Conservation (phyloP, 2,888 invertebrate genomes). For the Pyrrhia umbra region DNA sequence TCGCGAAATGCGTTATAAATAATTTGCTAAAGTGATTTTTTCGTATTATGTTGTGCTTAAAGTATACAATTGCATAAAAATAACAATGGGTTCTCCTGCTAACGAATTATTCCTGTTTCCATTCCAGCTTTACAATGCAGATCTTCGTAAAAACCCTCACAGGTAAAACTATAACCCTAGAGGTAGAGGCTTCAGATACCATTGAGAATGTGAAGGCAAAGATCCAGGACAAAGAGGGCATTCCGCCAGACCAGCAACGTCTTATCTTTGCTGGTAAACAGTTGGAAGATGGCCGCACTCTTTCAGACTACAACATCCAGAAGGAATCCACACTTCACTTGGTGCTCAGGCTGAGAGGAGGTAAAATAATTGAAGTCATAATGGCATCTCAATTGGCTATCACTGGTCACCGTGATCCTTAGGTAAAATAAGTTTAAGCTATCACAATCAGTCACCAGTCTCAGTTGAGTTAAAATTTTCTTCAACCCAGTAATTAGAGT, state of each 20-base stretch:
- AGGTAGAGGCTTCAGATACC: constrained; percentile 97
- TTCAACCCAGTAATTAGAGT: not conserved
- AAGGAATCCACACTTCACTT: constrained; percentile 98
- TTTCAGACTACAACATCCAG: constrained; percentile 98
- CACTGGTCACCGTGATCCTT: no score
- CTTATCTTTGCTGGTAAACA: constrained; percentile 98
- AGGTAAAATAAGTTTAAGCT: no score
- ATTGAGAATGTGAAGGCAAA: constrained; percentile 99
- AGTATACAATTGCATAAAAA: no score
- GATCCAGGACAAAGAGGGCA: constrained; percentile 97
- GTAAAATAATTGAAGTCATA: constrained; percentile 72
- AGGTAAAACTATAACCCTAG: constrained; percentile 97
- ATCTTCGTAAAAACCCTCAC: constrained; percentile 99
- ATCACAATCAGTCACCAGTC: no score
- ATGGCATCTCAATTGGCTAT: no score
- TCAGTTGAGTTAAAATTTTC: no score
- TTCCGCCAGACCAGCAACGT: constrained; percentile 97
- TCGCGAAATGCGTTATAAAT: no score
- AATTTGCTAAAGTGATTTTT: no score
- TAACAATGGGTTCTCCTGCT: no score
- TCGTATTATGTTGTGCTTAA: no score
- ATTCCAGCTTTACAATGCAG: constrained; percentile 93
- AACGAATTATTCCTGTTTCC: no score
- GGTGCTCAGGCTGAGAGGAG: constrained; percentile 98
- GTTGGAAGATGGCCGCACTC: constrained; percentile 97